Conservation (phyloP, 2,888 invertebrate species). For the Drosophila seclusa region DNA sequence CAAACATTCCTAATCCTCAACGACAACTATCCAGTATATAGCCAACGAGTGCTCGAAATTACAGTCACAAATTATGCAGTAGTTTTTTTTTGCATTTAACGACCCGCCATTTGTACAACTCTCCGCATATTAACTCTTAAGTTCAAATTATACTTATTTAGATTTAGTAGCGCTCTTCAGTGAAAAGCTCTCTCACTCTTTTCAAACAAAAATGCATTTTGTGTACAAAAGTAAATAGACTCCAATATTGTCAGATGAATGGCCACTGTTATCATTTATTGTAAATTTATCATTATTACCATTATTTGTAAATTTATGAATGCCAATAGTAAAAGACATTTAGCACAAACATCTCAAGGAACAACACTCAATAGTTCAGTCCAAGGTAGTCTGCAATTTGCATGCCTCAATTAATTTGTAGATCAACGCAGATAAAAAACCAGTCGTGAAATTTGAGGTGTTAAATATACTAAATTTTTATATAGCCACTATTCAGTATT, state of each 20-base stretch:
- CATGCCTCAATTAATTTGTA: slow-evolving; percentile 28
- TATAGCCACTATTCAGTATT: not conserved
- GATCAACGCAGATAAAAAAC: slow-evolving; percentile 23
- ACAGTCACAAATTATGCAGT: slow-evolving; percentile 57
- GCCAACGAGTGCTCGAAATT: slow-evolving; percentile 53
- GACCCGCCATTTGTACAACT: slow-evolving; percentile 25
- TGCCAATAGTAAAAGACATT: slow-evolving; percentile 68
- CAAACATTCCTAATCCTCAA: not conserved
- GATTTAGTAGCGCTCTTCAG: slow-evolving; percentile 55
- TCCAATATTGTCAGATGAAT: slow-evolving; percentile 52
- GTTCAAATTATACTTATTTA: slow-evolving; percentile 45
- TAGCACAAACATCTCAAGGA: slow-evolving; percentile 34
- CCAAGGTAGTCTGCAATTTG: slow-evolving; percentile 47
- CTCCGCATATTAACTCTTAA: slow-evolving; percentile 34
- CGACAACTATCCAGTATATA: slow-evolving; percentile 52
- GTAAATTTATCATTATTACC: not conserved
- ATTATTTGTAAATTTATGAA: slow-evolving; percentile 39
- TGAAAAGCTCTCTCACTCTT: slow-evolving; percentile 38
- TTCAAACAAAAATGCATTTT: slow-evolving; percentile 30
- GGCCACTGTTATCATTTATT: slow-evolving; percentile 43
- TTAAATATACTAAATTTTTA: not conserved
- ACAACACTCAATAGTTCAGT: slow-evolving; percentile 13
- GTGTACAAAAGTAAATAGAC: slow-evolving; percentile 57
- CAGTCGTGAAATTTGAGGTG: slow-evolving; percentile 24
- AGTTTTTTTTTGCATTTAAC: slow-evolving; percentile 48